A percentile compares a stretch with the other conserved stretches of the same genome.
Conservation (phyloP, 2,888 invertebrate genomes). For the Caenorhabditis macrosperma region DNA sequence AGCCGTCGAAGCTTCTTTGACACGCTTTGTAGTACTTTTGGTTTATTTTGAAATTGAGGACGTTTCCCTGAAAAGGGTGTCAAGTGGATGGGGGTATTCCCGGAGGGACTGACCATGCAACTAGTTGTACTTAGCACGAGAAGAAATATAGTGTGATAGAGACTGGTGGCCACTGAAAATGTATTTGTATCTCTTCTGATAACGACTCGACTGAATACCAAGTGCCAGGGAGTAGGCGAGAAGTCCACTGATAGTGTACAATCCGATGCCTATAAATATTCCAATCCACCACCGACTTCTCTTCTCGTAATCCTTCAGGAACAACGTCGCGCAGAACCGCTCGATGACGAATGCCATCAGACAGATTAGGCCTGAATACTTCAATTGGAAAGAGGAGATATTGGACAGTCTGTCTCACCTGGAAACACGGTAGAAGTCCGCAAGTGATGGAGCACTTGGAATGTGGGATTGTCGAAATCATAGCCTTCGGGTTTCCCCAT, state of each 20-base stretch:
- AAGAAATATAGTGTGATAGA: constrained; percentile 38
- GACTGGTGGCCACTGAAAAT: constrained; percentile 29
- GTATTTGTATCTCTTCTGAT: too few species aligned
- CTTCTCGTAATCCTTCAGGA: constrained; percentile 39
- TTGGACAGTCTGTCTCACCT: background rate
- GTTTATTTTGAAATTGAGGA: constrained; percentile 40
- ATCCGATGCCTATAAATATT: constrained; percentile 26
- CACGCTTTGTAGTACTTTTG: constrained; percentile 32
- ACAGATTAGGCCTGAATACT: constrained; percentile 27
- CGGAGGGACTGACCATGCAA: constrained; percentile 11
- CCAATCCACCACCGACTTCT: constrained; percentile 38
- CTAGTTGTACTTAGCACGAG: constrained; percentile 25
- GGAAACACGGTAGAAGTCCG: constrained; percentile 39
- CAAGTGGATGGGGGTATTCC: background rate
- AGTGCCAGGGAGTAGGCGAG: constrained; percentile 38
- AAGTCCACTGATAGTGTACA: constrained; percentile 31
- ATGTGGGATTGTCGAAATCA: constrained; percentile 11
- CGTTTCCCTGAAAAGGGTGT: constrained; percentile 33
- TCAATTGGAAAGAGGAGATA: background rate
- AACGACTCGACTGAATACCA: too few species aligned
- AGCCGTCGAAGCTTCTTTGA: constrained; percentile 27
- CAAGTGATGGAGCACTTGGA: constrained; percentile 35
- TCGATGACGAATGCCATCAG: constrained; percentile 49
- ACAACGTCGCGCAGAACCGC: constrained; percentile 39
- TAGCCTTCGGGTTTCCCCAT: constrained; percentile 11